Conservation (phyloP, 2,888 invertebrate species). For the Napeogenes inachia region DNA sequence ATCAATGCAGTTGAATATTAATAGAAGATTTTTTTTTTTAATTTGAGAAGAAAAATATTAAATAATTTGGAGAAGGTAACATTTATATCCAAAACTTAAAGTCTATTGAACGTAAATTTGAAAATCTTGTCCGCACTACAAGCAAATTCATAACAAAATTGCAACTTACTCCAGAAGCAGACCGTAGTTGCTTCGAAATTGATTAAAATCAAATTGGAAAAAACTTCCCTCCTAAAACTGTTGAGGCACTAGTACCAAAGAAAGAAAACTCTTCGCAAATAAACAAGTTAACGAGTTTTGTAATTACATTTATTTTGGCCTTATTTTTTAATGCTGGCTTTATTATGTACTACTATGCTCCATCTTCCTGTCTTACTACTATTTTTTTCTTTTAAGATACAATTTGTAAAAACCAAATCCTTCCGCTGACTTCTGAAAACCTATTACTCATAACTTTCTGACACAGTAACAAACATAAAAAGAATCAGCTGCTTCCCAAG, state of each 20-base stretch:
- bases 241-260: slow-evolving; percentile 1
- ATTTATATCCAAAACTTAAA: too few relatives aligned
- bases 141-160: slow-evolving; percentile 39
- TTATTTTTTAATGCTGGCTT: background rate
- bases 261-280: background rate
- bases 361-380: too few relatives aligned
- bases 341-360: background rate
- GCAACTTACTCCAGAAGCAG: slow-evolving; percentile 46
- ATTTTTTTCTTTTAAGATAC: too few relatives aligned
- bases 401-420: too few relatives aligned
- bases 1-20: too few relatives aligned
- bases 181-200: slow-evolving; percentile 53
- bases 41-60: too few relatives aligned
- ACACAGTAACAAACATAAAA: too few relatives aligned
- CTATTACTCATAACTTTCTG: too few relatives aligned
- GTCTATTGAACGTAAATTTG: background rate
- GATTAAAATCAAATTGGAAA: slow-evolving; percentile 52
- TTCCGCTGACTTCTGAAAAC: too few relatives aligned
- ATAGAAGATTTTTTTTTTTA: too few relatives aligned
- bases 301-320: slow-evolving; percentile 1
- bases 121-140: slow-evolving; percentile 2
- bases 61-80: too few relatives aligned
- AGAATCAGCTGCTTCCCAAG: too few relatives aligned
- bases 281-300: slow-evolving; percentile 1
- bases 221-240: slow-evolving; percentile 26